Evolutionary conservation across 2,113 vertebrate genomes (phyloP), one percentile per base, ranked within the genome.

Genomic region (Hippocampus barbouri): DNA sequence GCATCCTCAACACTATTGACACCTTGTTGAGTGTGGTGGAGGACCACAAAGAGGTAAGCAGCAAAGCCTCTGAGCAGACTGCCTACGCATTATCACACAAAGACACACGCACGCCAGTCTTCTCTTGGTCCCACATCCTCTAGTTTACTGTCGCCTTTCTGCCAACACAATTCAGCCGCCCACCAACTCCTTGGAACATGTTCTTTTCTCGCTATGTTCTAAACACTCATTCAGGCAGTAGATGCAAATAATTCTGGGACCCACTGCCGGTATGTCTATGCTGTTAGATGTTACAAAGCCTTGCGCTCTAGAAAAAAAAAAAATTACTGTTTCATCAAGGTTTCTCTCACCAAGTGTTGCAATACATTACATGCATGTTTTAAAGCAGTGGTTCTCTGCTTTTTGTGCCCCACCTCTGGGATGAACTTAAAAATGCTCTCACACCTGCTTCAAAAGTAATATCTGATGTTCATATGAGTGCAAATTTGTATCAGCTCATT

Each of bases 1-100:
- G 97, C 80, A 99, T 99, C 86, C 93, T 99, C 80, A 99, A 98
- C 92, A 99, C 97, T 20, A 99, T 99, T 0, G 97, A 99, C 89
- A 99, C 97, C 0, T 92, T 99, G 88, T 94, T 99, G 51, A 98
- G 96, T 88, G 97, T 99, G 76, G 97, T 99, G 89, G 97, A 99
- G 91, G 97, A 98, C 89, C 97, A 98, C 90, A 98, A 98, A 88
- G 97, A 98, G 94, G 97, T 98, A 72, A 92, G 92, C 72, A 71
- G 56, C 63, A 63, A 70, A 30, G 63, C 69, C 73, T 8, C 66
- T 54, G 66, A 82, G 68, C 25, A 23, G 4, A n/a, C 65, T 49
- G 63, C 80, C 66, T 34, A 61, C 27, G 8, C 27, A 8, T 5
- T 18, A 2, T 30, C 14, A 1, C 10, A 51, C 83, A 70, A 70